Percentiles rank a stretch among this genome's conserved stretches.
Conservation (phyloP, 2,797 vertebrate species). For the Danio tinwini region DNA sequence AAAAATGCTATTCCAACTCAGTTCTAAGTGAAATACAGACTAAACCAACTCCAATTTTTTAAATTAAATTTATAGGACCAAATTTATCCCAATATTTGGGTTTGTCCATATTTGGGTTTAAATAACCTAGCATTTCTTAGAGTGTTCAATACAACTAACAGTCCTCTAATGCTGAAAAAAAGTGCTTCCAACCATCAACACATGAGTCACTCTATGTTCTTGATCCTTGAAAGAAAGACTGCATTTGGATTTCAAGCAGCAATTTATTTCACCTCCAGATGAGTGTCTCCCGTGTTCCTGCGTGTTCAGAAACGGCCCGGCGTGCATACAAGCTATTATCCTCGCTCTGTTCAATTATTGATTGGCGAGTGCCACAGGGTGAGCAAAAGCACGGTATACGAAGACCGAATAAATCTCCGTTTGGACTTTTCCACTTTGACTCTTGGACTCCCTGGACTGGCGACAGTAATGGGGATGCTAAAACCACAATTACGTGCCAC, state of each 20-base stretch:
- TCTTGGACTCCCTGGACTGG: slow-evolving; percentile 58
- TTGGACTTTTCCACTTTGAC: slow-evolving; percentile 61
- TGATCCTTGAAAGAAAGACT: slow-evolving; percentile 59
- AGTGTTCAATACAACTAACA: too few relatives aligned
- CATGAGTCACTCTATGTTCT: slow-evolving; percentile 37
- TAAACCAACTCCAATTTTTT: too few relatives aligned
- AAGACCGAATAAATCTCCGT: slow-evolving; percentile 73
- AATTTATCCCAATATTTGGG: too few relatives aligned
- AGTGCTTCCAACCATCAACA: slow-evolving; percentile 5
- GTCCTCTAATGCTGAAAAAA: slow-evolving; percentile 23
- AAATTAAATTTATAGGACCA: too few relatives aligned
- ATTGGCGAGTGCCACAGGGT: slow-evolving; percentile 70
- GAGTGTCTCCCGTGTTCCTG: slow-evolving; percentile 64
- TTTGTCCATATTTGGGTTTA: too few relatives aligned
- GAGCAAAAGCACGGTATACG: slow-evolving; percentile 62
- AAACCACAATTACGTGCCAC: slow-evolving; percentile 42
- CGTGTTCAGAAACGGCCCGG: slow-evolving; percentile 50
- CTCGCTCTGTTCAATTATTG: slow-evolving; percentile 76
- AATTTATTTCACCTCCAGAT: slow-evolving; percentile 71
- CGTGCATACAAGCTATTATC: slow-evolving; percentile 71
- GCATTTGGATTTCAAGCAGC: slow-evolving; percentile 60
- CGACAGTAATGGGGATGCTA: slow-evolving; percentile 40
- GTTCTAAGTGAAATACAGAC: too few relatives aligned
- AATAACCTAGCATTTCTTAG: too few relatives aligned
- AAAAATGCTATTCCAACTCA: too few relatives aligned